Conservation (phyloP, 2,888 invertebrate species). For the Eristalinus aeneus region DNA sequence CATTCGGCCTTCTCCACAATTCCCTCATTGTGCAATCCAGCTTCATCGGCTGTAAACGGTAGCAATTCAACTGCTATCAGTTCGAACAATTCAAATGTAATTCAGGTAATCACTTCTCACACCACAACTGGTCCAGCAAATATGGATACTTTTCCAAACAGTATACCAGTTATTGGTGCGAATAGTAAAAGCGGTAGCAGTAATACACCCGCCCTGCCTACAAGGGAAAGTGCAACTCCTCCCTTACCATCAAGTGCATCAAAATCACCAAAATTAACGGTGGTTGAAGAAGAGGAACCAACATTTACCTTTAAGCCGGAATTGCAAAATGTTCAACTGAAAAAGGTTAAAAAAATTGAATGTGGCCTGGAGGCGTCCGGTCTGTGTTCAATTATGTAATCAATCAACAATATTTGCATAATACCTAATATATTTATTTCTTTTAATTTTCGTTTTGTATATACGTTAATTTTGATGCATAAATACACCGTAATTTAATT, state of each 20-base stretch:
- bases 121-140: slow-evolving; percentile 63
- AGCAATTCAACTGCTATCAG: slow-evolving; percentile 29
- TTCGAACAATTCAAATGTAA: slow-evolving; percentile 49
- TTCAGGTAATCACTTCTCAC: slow-evolving; percentile 67
- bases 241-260: slow-evolving; percentile 57
- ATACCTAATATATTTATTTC: slow-evolving; percentile 25
- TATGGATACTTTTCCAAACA: slow-evolving; percentile 74
- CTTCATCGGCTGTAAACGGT: slow-evolving; percentile 31
- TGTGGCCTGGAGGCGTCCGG: slow-evolving; percentile 92
- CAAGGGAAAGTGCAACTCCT: slow-evolving; percentile 46
- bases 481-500: slow-evolving; percentile 33
- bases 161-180: slow-evolving; percentile 78
- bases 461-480: slow-evolving; percentile 44
- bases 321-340: slow-evolving; percentile 85
- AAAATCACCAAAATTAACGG: slow-evolving; percentile 38
- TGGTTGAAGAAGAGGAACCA: slow-evolving; percentile 45
- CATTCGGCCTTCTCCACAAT: slow-evolving; percentile 55
- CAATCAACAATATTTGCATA: background rate
- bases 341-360: slow-evolving; percentile 86
- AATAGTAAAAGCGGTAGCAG: slow-evolving; percentile 24
- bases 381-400: slow-evolving; percentile 91
- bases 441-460: slow-evolving; percentile 47
- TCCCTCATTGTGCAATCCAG: slow-evolving; percentile 49
- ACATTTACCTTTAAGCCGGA: slow-evolving; percentile 84
- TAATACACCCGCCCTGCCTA: background rate